phyloP scores from a whole-genome alignment of 2,113 vertebrate species.

The Hippopotamus amphibius region DNA sequence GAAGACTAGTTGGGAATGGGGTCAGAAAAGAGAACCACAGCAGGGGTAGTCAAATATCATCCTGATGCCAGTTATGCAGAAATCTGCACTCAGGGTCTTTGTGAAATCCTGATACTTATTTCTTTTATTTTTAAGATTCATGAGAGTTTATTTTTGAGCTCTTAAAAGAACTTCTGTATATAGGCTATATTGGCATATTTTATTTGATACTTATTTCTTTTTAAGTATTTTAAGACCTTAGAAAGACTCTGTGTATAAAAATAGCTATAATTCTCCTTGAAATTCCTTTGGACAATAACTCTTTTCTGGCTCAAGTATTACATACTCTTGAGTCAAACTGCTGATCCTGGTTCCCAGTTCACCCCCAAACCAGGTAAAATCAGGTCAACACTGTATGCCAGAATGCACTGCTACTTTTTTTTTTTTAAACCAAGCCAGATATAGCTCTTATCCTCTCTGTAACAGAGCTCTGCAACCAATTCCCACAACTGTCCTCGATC shows the following conservation, averaged over 20 bases:
- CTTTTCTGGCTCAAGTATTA: constrained; percentile 19
- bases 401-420: not conserved
- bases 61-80: not conserved
- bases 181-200: too few relatives aligned
- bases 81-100: not conserved
- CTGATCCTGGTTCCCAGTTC: not conserved
- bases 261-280: not conserved
- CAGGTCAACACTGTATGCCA: constrained; percentile 2
- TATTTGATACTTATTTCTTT: not conserved
- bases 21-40: not conserved
- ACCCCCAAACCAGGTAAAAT: constrained; percentile 43
- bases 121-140: not conserved
- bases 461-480: constrained; percentile 46
- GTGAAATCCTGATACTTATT: not conserved
- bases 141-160: too few relatives aligned
- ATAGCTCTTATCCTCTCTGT: not conserved
- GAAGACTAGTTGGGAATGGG: not conserved
- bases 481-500: constrained; percentile 33
- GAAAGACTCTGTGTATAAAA: not conserved
- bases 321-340: not conserved
- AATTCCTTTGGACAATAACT: not conserved
- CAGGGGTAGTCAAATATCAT: not conserved
- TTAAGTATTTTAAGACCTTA: constrained; percentile 13
- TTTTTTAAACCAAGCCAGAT: not conserved
- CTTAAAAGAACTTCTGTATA: too few relatives aligned